These are phyloP conservation scores for Dromas ardeola DNA, from an alignment of 2,113 vertebrate species.

Conservation along the genomic window DNA sequence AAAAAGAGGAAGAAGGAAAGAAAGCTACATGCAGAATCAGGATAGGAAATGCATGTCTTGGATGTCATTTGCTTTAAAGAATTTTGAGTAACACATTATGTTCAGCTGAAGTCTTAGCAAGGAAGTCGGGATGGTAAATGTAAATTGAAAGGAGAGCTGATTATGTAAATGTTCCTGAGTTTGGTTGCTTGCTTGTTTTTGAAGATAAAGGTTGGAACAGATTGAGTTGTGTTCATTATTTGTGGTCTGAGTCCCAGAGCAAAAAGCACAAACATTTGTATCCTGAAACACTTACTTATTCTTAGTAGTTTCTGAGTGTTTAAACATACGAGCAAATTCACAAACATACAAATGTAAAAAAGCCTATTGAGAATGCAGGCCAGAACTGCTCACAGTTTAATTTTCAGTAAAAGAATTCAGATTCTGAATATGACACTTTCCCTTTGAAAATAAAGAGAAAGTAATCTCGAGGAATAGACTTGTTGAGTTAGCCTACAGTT, in stretches of 20 bases:
- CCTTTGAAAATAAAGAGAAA: not conserved
- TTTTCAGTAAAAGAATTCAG: not conserved
- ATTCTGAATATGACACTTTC: not conserved
- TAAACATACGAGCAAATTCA: not conserved
- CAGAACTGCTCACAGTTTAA: not conserved
- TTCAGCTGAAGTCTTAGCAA: not conserved
- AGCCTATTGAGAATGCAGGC: not conserved
- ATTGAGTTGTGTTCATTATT: conserved; percentile 29
- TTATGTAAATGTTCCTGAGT: not conserved
- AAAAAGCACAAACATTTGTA: not conserved
- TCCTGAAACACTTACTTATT: not conserved
- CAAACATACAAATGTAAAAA: not conserved
- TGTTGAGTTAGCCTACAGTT: rapidly evolving
- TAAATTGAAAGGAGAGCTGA: not conserved
- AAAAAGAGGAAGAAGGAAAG: not conserved
- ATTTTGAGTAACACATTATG: not conserved
- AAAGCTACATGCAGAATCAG: not conserved
- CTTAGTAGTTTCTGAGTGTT: not conserved
- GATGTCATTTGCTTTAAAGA: not conserved
- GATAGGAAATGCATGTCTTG: not conserved
- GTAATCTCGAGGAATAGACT: not conserved
- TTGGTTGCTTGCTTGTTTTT: conserved; percentile 26
- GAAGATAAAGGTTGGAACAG: conserved; percentile 47
- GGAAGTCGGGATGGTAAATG: not conserved
- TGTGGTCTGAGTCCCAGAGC: not conserved